Base-by-base conservation (phyloP, 2,113 vertebrate genomes). In the Scortum barcoo region DNA sequence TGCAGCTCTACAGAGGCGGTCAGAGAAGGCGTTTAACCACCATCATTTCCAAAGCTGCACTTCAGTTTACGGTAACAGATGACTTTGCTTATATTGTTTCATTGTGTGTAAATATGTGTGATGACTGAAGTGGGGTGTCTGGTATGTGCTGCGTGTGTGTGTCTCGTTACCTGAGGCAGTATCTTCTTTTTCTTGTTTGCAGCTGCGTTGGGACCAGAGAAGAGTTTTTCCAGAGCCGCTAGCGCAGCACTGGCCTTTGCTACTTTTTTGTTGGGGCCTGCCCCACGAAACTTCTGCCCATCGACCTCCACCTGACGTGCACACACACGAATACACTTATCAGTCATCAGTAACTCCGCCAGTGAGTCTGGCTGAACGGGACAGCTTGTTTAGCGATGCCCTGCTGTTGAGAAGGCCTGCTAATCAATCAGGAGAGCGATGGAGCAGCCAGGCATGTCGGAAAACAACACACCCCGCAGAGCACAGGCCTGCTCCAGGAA, bases 241-340 rank as follows among this genome's bases (percentile, higher is more conserved):
- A 99, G 86, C 20, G 98, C 98, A 66, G 98, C 98, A n/a, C 98
- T 99, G 86, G 98, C 98, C 94, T 99, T 99, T 82, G 98, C 98
- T 93, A 99, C 98, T 88, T 99, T 99, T 95, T 99, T 99, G 93
- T 99, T 99, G 92, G 98, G 98, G 86, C 98, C 98, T 66, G 98
- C 97, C 33, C 98, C 98, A 80, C 97, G 96, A 92, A 99, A 99
- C 91, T 99, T 99, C 96, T 99, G 98, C 76, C 97, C 97, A 56
- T 99, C 98, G n/a, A 99, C 98, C 94, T 99, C 98, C 94, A 99
- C 98, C 98, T 99, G 88, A 42, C 7, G 13, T 0, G 7, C 36
- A 51, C 26, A 78, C 65, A 70, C 67, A 58, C 44, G 50, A 9
- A 63, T 17, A 79, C 30, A 75, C 42, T 82, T 72, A 72, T 79